Evolutionary conservation across 2,888 invertebrate genomes (phyloP).

Genomic region (Tiliacea aurago): DNA sequence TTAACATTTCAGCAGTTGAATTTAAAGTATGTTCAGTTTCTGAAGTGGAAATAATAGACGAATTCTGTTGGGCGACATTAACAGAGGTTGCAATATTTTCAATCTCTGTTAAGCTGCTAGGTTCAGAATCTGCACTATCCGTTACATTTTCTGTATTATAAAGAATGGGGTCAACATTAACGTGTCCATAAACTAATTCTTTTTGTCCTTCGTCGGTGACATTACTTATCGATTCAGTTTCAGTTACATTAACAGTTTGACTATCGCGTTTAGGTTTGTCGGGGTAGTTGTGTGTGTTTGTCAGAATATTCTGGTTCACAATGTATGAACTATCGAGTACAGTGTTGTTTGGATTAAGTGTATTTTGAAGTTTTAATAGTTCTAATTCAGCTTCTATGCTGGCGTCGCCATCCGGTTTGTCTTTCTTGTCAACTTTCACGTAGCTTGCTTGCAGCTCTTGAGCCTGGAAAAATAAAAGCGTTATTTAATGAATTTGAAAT

Average conservation of each 20-base stretch:
- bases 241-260: constrained; percentile 76
- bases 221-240: constrained; percentile 70
- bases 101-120: constrained; percentile 55
- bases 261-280: constrained; percentile 89
- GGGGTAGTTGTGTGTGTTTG: constrained; percentile 76
- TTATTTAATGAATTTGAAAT: neutral
- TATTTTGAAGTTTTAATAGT: constrained; percentile 83
- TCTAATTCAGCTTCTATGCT: constrained; percentile 87
- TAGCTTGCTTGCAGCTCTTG: constrained; percentile 78
- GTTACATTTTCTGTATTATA: constrained; percentile 75
- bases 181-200: constrained; percentile 86
- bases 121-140: constrained; percentile 54
- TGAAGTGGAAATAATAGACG: constrained; percentile 25
- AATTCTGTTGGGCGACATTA: constrained; percentile 52
- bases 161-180: constrained; percentile 84
- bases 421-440: constrained; percentile 83
- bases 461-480: constrained; percentile 73
- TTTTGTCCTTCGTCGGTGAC: constrained; percentile 84
- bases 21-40: constrained; percentile 58
- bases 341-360: constrained; percentile 72
- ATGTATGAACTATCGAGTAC: constrained; percentile 70
- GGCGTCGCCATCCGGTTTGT: constrained; percentile 75
- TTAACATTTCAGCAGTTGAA: constrained; percentile 70
- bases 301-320: constrained; percentile 79
- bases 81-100: constrained; percentile 63